phyloP scores from a whole-genome alignment of 2,888 invertebrate genomes.

The Amphipoea oculea region DNA sequence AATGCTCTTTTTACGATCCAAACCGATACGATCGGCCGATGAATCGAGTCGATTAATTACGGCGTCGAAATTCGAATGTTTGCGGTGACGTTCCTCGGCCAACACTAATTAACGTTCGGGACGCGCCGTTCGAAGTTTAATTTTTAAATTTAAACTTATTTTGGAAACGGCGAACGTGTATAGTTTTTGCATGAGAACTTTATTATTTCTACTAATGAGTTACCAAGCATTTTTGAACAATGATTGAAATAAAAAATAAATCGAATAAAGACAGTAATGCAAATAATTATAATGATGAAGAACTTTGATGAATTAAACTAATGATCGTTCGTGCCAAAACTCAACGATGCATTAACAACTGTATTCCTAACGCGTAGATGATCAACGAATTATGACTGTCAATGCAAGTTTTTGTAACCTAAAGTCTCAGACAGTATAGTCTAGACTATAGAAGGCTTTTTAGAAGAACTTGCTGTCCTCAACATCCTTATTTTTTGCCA shows the following conservation, averaged over 20 bases:
- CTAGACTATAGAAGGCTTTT: conserved; percentile 42
- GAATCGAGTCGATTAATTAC: conserved; percentile 86
- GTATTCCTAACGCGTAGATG: conserved; percentile 18
- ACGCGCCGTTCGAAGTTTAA: conserved; percentile 64
- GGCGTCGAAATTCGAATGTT: conserved; percentile 78
- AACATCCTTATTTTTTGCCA: conserved; percentile 59
- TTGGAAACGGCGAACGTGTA: conserved; percentile 53
- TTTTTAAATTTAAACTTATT: conserved; percentile 68
- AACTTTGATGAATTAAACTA: conserved; percentile 47
- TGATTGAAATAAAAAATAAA: conserved; percentile 43
- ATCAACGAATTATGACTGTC: conserved; percentile 35
- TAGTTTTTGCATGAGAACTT: conserved; percentile 47
- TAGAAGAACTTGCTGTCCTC: conserved; percentile 40
- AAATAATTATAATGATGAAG: conserved; percentile 47
- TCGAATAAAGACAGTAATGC: conserved; percentile 49
- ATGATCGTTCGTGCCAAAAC: conserved; percentile 39
- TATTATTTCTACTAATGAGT: conserved; percentile 52
- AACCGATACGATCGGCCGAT: conserved; percentile 85
- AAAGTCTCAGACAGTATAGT: conserved; percentile 43
- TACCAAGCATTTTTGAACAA: conserved; percentile 39
- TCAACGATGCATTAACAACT: conserved; percentile 36
- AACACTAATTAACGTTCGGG: conserved; percentile 78
- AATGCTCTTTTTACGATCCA: conserved; percentile 84
- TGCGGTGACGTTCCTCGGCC: conserved; percentile 76
- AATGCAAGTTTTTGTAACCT: conserved; percentile 47